Evolutionary conservation across 2,113 vertebrate genomes (phyloP), one percentile per base, ranked within the genome.

Genomic region (Perca flavescens): DNA sequence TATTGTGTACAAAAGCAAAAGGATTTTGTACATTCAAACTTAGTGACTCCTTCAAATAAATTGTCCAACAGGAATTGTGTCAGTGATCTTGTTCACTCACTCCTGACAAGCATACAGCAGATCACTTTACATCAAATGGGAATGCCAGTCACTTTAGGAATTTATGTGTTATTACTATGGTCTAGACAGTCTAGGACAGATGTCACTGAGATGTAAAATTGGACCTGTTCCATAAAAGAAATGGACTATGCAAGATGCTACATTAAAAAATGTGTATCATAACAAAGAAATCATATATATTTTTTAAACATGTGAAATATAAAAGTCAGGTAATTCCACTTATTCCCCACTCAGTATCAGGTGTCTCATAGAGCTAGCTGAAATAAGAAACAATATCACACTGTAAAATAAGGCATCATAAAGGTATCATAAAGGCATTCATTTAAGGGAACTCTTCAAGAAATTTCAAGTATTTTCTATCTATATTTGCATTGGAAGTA

Each of bases 51-150:
- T 65, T 88, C 63, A 83, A 72, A 77, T 87, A 71, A 89, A 87
- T 75, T 73, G 52, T 85, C 65, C 52, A 80, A 70, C 63, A 88
- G 84, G 52, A 89, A 80, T 43, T 66, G 34, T 82, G 88, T 79
- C 82, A 71, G 82, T 88, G 87, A 87, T 88, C 87, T 86, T 90
- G 88, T 91, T 91, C 90, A 68, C 67, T 89, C 61, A 6, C 68
- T 74, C 53, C 71, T 89, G 87, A 88, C 84, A 79, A 70, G 81
- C 85, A 57, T 74, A 80, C 84, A 78, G 80, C 71, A 91, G 91
- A 92, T 93, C 91, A 67, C 70, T 85, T 93, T 92, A 91, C 93
- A 84, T 91, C 31, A 85, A 93, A 92, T 93, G 91, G 82, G 90
- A 92, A 93, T 92, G 92, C 91, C 92, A 91, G 85, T 92, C 89